A percentile compares a stretch with the other conserved stretches of the same genome.
Conservation (phyloP, 1,140 invertebrate species). For the Drosophila parabipectinata region DNA sequence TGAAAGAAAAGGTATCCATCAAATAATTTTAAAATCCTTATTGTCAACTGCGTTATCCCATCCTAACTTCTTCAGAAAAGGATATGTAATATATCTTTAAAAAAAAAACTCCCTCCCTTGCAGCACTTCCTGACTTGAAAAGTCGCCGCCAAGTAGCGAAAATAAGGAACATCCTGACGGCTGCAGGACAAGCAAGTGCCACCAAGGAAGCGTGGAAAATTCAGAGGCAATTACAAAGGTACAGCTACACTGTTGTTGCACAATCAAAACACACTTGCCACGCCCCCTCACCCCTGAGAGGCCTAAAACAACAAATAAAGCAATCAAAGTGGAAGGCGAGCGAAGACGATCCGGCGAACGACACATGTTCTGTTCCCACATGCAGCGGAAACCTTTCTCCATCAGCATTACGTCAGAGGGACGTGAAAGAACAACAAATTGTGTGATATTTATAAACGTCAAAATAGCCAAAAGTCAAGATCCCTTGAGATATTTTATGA, state of each 20-base stretch:
- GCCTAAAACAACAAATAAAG: conserved; percentile 82
- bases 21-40: no score
- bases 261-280: conserved; percentile 80
- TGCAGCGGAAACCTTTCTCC: conserved; percentile 69
- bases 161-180: conserved; percentile 67
- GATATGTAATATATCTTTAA: no score
- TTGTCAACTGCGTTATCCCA: no score
- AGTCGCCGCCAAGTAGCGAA: conserved; percentile 18
- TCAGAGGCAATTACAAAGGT: conserved; percentile 60
- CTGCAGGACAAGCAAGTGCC: conserved; percentile 54
- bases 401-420: conserved; percentile 74
- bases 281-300: conserved; percentile 50
- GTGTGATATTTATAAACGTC: conserved; percentile 82
- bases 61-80: not conserved
- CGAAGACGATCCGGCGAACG: conserved; percentile 21
- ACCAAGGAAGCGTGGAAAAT: conserved; percentile 76
- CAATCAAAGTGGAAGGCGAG: conserved; percentile 63
- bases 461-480: conserved; percentile 73
- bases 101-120: conserved; percentile 3
- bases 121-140: conserved; percentile 27
- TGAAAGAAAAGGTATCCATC: no score
- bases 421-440: conserved; percentile 64
- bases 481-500: conserved; percentile 69
- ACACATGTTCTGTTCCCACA: conserved; percentile 75
- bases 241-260: conserved; percentile 38